Base-by-base conservation (phyloP, 64 coral and sea anemone species). In the Stichodactyla helianthus region DNA sequence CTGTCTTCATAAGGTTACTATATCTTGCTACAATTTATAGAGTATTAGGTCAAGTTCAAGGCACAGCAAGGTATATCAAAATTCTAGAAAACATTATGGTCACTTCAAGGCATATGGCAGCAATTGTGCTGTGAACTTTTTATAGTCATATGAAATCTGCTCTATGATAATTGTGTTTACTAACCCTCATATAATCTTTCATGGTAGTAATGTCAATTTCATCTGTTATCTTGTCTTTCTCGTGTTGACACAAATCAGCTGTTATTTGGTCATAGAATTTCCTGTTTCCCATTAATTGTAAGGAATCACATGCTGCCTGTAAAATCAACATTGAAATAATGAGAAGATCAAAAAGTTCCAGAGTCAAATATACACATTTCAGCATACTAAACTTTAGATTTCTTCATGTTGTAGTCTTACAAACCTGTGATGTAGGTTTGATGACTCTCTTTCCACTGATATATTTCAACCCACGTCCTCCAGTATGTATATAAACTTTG, bases 131-230 rank as follows among this genome's bases (percentile, higher is more conserved):
- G 35, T 44, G 1, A 44, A 3, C 35, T 44, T 44, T 44, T 44
- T 44, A 44, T 3, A 44, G 35, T 44, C 2, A 1, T 44, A 44
- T 3, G 4, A 44, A 44, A 44, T 44, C 35, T 44, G 35, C 35
- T 44, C 35, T 44, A 44, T 44, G 35, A 44, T 44, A 44, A 44
- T 44, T 44, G 5, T 74, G 25, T 13, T 31, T 74, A 74, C 68
- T 7, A 74, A 99, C 97, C 97, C 95, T 90, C 97, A 99, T 99
- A 53, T 93, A 92, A 79, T 99, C 97, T 88, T 99, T 99, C 90
- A 99, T 95, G 77, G 93, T 99, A 12, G 93, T 99, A 14, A 99
- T 82, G 85, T 99, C 97, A 86, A 91, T 83, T 89, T 99, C 97
- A 91, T 95, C 90, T 77, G 97, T 99, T 86, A 99, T 93, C 60